Conservation (phyloP, 2,888 invertebrate genomes). For the Watsonalla cultraria region DNA sequence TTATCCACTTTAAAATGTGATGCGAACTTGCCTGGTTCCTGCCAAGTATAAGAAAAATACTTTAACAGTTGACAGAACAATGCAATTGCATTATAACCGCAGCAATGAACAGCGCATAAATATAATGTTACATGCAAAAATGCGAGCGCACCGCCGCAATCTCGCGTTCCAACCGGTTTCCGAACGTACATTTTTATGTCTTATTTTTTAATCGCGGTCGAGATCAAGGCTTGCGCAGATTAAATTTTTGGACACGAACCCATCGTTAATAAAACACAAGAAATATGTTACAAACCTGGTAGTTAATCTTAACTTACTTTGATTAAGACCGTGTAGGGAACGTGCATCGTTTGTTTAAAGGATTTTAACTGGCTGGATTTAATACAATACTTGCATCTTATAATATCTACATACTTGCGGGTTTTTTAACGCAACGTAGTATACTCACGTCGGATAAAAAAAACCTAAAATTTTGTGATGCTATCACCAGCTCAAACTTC, state of each 20-base stretch:
- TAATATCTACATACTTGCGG: too few relatives aligned
- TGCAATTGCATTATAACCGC: conserved; percentile 38
- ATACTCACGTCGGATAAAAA: too few relatives aligned
- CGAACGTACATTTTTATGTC: conserved; percentile 29
- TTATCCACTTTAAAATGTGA: too few relatives aligned
- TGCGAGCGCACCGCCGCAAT: conserved; percentile 38
- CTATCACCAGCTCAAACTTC: too few relatives aligned
- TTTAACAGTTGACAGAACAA: conserved; percentile 24
- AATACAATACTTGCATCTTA: too few relatives aligned
- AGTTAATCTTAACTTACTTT: too few relatives aligned
- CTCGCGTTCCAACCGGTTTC: conserved; percentile 56
- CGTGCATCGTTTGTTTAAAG: too few relatives aligned
- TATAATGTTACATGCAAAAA: conserved; percentile 64
- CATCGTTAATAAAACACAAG: background rate
- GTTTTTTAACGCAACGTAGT: too few relatives aligned
- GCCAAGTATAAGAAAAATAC: conserved; percentile 5
- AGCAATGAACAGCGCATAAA: conserved; percentile 29
- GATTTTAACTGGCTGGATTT: too few relatives aligned
- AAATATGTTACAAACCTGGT: too few relatives aligned
- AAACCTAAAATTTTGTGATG: too few relatives aligned
- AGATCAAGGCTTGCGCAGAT: conserved; percentile 26
- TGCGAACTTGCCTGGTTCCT: background rate
- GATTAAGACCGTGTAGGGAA: too few relatives aligned
- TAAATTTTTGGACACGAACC: background rate
- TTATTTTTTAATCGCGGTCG: conserved; percentile 30